These are phyloP conservation scores for Porites rus DNA, from an alignment of 92 coral and sea anemone species.

Conservation along the genomic window DNA sequence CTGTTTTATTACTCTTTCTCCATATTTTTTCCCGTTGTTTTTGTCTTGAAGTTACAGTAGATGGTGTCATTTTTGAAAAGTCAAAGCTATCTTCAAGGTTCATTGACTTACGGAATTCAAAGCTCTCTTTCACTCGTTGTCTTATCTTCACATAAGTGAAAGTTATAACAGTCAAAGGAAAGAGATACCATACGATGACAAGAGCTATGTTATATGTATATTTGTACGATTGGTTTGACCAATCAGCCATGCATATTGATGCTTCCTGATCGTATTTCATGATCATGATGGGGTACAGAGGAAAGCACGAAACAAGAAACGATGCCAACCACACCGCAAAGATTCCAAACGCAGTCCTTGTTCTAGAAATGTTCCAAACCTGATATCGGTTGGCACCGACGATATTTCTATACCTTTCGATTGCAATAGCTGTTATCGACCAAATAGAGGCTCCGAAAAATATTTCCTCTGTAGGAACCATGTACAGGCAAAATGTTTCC, in stretches of 20 bases:
- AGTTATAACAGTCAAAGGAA: slow-evolving; percentile 70
- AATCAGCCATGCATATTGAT: slow-evolving; percentile 16
- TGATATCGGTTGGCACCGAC: slow-evolving; percentile 47
- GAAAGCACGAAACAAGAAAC: slow-evolving; percentile 64
- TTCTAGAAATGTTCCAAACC: slow-evolving; percentile 40
- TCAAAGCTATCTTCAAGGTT: slow-evolving; percentile 10
- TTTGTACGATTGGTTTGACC: slow-evolving; percentile 41
- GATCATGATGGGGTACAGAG: slow-evolving; percentile 73
- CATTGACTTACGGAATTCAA: slow-evolving; percentile 70
- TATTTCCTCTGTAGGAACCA: slow-evolving; percentile 76
- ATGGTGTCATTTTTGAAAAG: not conserved
- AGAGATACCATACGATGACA: slow-evolving; percentile 66
- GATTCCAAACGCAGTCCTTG: slow-evolving; percentile 47
- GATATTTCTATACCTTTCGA: slow-evolving; percentile 79
- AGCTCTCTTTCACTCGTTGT: slow-evolving; percentile 62
- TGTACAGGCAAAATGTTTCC: slow-evolving; percentile 58
- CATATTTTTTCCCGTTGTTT: slow-evolving; percentile 38
- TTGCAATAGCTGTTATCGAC: slow-evolving; percentile 85
- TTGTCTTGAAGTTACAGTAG: not conserved
- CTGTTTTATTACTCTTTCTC: slow-evolving; percentile 73
- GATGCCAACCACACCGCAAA: slow-evolving; percentile 74
- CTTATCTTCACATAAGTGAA: slow-evolving; percentile 75
- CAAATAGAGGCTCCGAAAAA: slow-evolving; percentile 89
- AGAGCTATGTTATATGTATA: slow-evolving; percentile 29
- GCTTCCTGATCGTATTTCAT: slow-evolving; percentile 18